Percentiles rank a stretch among this genome's conserved stretches.
Evolutionary conservation across 2,797 vertebrate genomes (phyloP).

Genomic region (Mormyrus proboscirostris): DNA sequence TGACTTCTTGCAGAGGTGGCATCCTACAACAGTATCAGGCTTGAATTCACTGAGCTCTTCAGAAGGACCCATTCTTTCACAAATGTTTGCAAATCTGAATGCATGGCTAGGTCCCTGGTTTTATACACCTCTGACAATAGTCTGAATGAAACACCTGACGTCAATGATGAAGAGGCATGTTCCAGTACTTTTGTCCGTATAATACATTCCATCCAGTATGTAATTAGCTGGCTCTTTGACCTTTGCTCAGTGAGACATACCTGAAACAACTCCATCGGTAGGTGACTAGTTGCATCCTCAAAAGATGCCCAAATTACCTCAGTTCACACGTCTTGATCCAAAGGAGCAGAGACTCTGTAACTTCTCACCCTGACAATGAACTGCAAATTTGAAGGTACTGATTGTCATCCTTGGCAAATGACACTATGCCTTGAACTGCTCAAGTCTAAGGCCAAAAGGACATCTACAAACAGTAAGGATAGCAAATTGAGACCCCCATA

Average conservation of each 20-base stretch:
- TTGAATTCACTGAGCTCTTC: not conserved
- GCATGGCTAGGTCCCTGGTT: not conserved
- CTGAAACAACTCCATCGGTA: not conserved
- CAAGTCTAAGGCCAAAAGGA: not conserved
- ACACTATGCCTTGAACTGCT: not conserved
- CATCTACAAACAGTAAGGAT: not conserved
- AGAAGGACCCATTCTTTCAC: not conserved
- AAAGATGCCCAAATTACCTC: not conserved
- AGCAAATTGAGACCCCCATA: not conserved
- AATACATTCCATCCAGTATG: not conserved
- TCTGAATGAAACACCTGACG: not conserved
- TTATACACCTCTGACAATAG: not conserved
- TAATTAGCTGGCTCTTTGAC: not conserved
- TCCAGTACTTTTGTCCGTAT: not conserved
- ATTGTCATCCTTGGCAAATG: not conserved
- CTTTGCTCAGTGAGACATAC: not conserved
- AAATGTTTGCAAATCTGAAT: not conserved
- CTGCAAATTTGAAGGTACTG: not conserved
- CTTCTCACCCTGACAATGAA: not conserved
- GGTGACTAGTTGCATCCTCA: not conserved
- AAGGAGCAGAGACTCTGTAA: not conserved
- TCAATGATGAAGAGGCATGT: not conserved
- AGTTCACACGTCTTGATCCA: not conserved
- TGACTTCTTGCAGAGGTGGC: not conserved
- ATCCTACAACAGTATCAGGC: not conserved